Percentiles rank a stretch among this genome's conserved stretches.
Conservation (phyloP, 2,113 vertebrate species). For the Percopsis transmontana region DNA sequence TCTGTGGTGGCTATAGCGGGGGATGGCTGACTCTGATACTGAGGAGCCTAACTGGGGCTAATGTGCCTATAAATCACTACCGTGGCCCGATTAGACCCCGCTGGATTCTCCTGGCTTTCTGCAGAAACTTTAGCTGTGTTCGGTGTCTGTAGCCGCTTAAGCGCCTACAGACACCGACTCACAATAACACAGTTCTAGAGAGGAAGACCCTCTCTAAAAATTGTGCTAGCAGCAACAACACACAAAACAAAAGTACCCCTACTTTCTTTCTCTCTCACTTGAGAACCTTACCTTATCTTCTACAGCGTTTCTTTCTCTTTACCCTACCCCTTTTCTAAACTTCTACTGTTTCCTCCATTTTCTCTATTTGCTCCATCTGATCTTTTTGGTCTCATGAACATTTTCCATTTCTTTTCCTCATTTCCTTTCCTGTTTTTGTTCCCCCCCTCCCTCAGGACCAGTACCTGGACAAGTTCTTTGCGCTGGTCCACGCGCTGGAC, state of each 20-base stretch:
- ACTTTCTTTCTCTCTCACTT: neutral
- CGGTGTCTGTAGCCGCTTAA: constrained; percentile 27
- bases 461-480: constrained; percentile 97
- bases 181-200: constrained; percentile 16
- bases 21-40: constrained; percentile 42
- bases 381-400: too few relatives aligned
- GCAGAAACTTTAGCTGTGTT: constrained; percentile 41
- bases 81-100: constrained; percentile 44
- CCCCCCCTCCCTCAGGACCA: constrained; percentile 82
- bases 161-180: constrained; percentile 32
- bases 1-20: constrained; percentile 35
- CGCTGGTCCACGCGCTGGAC: constrained; percentile 95
- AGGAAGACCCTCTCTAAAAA: constrained; percentile 11
- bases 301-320: neutral
- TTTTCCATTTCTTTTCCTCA: neutral
- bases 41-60: constrained; percentile 52
- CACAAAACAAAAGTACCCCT: too few relatives aligned
- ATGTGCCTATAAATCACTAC: constrained; percentile 69
- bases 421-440: neutral
- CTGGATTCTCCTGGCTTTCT: constrained; percentile 42
- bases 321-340: neutral
- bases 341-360: neutral
- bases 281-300: neutral
- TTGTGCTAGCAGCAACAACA: too few relatives aligned
- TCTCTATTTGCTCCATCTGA: neutral